Conservation (phyloP, 2,113 vertebrate genomes). For the Phyllostomus hastatus region DNA sequence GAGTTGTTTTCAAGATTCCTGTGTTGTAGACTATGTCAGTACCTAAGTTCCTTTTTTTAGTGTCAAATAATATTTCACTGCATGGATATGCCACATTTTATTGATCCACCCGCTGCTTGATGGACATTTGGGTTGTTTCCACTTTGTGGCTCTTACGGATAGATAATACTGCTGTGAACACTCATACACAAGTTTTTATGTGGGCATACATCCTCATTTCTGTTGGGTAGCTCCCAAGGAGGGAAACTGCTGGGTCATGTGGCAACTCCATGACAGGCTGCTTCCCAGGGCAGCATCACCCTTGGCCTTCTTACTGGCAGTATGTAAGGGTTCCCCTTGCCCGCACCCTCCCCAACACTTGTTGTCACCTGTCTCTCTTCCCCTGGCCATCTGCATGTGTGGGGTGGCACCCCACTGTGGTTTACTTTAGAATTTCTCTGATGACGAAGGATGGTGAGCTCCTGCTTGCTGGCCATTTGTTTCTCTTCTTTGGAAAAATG, state of each 20-base stretch:
- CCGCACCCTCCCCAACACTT: background rate
- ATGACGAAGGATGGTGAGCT: background rate
- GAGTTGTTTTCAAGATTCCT: background rate
- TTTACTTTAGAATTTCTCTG: background rate
- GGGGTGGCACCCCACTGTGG: background rate
- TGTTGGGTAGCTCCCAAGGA: background rate
- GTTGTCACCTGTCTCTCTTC: background rate
- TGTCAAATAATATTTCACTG: background rate
- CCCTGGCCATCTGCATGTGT: background rate
- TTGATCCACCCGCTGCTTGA: background rate
- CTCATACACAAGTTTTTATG: background rate
- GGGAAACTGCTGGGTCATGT: background rate
- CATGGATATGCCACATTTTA: background rate
- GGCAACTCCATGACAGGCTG: background rate
- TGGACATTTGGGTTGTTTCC: background rate
- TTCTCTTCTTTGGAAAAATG: background rate
- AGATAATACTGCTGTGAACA: background rate
- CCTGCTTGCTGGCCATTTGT: background rate
- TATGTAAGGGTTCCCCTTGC: accelerated
- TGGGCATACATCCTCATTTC: background rate
- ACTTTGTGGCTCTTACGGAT: background rate
- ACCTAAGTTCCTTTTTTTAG: background rate
- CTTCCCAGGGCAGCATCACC: background rate
- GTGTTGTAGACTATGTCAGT: background rate
- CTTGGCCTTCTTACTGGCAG: background rate